Evolutionary conservation across 2,113 vertebrate genomes (phyloP).

Genomic region (Crotophaga sulcirostris): DNA sequence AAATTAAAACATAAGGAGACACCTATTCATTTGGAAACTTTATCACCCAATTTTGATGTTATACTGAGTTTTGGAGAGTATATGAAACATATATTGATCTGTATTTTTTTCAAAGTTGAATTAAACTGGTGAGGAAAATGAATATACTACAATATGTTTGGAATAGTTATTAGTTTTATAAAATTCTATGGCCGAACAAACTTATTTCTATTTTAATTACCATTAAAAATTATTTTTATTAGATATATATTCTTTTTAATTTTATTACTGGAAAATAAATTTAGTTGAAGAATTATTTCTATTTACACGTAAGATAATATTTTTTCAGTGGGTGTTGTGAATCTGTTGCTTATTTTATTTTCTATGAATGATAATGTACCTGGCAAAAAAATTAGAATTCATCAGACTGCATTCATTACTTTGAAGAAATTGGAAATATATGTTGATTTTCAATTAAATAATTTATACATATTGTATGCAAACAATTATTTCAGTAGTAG

Average conservation of each 20-base stretch:
- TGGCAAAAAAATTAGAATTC: background rate
- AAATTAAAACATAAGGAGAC: background rate
- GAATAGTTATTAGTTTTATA: background rate
- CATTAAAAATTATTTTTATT: background rate
- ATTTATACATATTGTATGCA: background rate
- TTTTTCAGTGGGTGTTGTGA: background rate
- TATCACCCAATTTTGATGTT: background rate
- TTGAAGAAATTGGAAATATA: background rate
- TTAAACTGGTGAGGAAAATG: background rate
- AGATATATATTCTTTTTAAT: background rate
- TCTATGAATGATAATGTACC: background rate
- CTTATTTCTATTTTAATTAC: background rate
- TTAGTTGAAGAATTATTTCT: background rate
- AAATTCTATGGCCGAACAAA: background rate
- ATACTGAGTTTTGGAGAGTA: background rate
- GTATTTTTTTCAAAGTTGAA: background rate
- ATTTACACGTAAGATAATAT: background rate
- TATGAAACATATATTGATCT: background rate
- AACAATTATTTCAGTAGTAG: background rate
- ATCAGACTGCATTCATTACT: background rate
- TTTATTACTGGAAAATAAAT: background rate
- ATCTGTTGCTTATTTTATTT: background rate
- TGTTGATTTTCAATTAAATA: background rate
- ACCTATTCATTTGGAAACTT: background rate
- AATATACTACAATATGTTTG: background rate